Percentiles rank a stretch among this genome's conserved stretches.
Conservation (phyloP, 2,797 vertebrate genomes). For the Acropternis orthonyx region DNA sequence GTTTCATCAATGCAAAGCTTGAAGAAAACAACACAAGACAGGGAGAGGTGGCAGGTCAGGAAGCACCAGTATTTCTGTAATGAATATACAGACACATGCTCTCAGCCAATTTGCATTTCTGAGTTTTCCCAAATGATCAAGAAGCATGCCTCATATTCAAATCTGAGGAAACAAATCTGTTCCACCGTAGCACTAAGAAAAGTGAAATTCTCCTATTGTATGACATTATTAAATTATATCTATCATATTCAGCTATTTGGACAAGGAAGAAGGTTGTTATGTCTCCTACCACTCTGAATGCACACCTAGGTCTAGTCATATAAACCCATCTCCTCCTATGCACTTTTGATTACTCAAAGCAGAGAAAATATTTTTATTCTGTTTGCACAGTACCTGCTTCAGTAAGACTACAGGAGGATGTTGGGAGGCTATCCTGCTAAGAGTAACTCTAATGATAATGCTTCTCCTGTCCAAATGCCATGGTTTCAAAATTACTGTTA, state of each 20-base stretch:
- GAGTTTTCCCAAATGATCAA: neutral
- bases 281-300: neutral
- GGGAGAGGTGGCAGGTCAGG: neutral
- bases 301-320: neutral
- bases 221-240: neutral
- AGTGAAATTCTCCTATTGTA: neutral
- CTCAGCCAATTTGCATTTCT: neutral
- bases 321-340: neutral
- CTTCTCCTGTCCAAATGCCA: neutral
- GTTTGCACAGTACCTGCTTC: neutral
- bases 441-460: accelerated
- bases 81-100: neutral
- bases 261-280: neutral
- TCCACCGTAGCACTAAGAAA: neutral
- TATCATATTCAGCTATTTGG: neutral
- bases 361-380: neutral
- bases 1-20: neutral
- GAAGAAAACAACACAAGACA: neutral
- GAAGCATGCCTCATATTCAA: neutral
- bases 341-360: neutral
- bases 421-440: neutral
- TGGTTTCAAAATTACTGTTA: neutral
- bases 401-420: neutral
- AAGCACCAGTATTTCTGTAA: neutral
- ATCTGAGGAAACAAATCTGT: neutral